phyloP scores from a whole-genome alignment of 2,888 invertebrate genomes.

The Drosophila kanekoi region DNA sequence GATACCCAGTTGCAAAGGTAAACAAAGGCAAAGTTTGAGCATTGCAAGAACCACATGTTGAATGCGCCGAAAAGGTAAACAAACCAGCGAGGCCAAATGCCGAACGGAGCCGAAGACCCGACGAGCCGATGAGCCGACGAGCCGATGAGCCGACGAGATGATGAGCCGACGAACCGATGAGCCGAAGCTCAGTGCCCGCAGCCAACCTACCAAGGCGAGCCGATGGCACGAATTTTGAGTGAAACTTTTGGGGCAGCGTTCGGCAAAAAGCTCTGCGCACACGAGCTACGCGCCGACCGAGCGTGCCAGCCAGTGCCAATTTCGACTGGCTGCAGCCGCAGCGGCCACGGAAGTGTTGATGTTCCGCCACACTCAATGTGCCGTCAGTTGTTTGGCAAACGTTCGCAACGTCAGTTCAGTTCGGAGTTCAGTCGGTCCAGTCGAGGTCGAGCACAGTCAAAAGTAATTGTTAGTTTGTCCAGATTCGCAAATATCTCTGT shows the following conservation, averaged over 20 bases:
- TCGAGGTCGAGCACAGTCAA: neutral
- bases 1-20: conserved; percentile 22
- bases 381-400: conserved; percentile 79
- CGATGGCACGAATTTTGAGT: conserved; percentile 43
- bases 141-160: too few relatives aligned
- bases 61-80: conserved; percentile 63
- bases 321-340: conserved; percentile 51
- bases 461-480: conserved; percentile 21
- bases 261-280: conserved; percentile 50
- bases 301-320: conserved; percentile 34
- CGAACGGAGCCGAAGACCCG: conserved; percentile 14
- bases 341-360: conserved; percentile 62
- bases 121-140: too few relatives aligned
- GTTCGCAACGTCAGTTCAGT: conserved; percentile 71
- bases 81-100: conserved; percentile 41
- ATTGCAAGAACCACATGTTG: conserved; percentile 54
- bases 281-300: conserved; percentile 40
- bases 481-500: conserved; percentile 8
- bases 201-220: conserved; percentile 29
- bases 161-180: too few relatives aligned
- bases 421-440: conserved; percentile 10
- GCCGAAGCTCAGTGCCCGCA: conserved; percentile 9
- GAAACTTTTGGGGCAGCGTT: conserved; percentile 49
- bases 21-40: conserved; percentile 28
- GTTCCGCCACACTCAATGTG: conserved; percentile 60